phyloP scores from a whole-genome alignment of 2,888 invertebrate species.

The Drosophila testacea region DNA sequence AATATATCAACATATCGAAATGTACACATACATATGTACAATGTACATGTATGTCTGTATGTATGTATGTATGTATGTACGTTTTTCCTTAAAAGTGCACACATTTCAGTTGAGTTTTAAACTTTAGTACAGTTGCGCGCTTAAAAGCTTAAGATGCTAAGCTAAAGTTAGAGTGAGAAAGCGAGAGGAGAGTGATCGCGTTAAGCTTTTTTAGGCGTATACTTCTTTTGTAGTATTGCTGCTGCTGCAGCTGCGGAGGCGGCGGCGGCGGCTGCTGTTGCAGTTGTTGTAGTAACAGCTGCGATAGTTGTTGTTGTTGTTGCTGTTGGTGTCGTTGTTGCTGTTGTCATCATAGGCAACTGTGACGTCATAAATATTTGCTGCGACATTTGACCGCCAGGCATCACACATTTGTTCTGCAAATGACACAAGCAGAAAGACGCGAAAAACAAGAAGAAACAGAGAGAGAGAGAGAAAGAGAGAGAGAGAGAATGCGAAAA shows the following conservation, averaged over 20 bases:
- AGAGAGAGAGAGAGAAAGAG: slow-evolving; percentile 8
- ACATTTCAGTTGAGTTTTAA: slow-evolving; percentile 27
- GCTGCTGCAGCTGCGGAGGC: slow-evolving; percentile 34
- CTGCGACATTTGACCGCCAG: slow-evolving; percentile 78
- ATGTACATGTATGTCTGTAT: not conserved
- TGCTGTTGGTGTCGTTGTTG: slow-evolving; percentile 15
- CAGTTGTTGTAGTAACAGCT: slow-evolving; percentile 23
- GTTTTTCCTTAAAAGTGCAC: slow-evolving; percentile 45
- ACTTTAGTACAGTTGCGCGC: slow-evolving; percentile 49
- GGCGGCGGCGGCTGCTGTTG: slow-evolving; percentile 25
- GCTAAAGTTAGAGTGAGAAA: slow-evolving; percentile 13
- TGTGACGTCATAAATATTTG: slow-evolving; percentile 83
- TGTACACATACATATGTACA: not conserved
- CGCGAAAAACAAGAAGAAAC: slow-evolving; percentile 20
- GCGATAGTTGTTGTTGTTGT: slow-evolving; percentile 22
- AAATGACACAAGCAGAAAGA: slow-evolving; percentile 58
- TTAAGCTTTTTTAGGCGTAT: slow-evolving; percentile 58
- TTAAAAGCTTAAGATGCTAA: slow-evolving; percentile 37
- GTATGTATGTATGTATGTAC: slow-evolving; percentile 4
- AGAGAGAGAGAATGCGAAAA: not conserved
- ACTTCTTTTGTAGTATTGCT: slow-evolving; percentile 24
- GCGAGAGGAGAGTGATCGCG: slow-evolving; percentile 14
- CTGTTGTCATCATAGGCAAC: slow-evolving; percentile 46
- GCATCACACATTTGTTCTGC: slow-evolving; percentile 85
- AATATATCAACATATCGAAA: slow-evolving; percentile 1